Conservation (phyloP, 2,888 invertebrate species). For the Rhogogaster chlorosoma region DNA sequence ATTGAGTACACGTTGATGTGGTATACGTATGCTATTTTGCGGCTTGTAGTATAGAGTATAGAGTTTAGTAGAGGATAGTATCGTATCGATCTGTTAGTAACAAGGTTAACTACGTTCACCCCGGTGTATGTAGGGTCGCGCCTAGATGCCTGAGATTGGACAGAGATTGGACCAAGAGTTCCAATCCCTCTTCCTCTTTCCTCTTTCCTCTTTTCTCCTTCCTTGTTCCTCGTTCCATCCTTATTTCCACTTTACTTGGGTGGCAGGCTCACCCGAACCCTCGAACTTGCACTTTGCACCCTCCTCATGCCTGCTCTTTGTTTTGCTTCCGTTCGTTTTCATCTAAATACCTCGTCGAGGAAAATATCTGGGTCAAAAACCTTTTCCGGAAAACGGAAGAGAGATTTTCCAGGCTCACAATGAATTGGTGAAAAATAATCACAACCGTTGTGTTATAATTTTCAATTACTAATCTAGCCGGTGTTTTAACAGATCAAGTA, state of each 20-base stretch:
- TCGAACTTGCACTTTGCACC: slow-evolving; percentile 19
- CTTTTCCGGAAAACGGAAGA: neutral
- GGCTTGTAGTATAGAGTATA: neutral
- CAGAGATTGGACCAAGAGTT: slow-evolving; percentile 52
- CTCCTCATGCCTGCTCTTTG: neutral
- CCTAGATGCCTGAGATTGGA: slow-evolving; percentile 51
- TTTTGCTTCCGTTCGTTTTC: slow-evolving; percentile 20
- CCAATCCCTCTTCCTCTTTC: slow-evolving; percentile 32
- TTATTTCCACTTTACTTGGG: slow-evolving; percentile 18
- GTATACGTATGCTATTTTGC: neutral
- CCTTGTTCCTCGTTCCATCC: slow-evolving; percentile 7
- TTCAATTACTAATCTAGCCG: neutral
- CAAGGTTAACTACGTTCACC: slow-evolving; percentile 67
- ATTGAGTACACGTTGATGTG: neutral
- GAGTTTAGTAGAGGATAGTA: slow-evolving; percentile 38
- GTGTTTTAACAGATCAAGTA: neutral
- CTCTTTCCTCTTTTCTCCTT: slow-evolving; percentile 35
- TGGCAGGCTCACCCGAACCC: neutral
- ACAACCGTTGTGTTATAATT: neutral
- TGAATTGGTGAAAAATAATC: neutral
- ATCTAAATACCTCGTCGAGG: neutral
- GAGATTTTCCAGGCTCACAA: neutral
- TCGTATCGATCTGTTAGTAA: slow-evolving; percentile 62
- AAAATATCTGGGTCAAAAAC: slow-evolving; percentile 19
- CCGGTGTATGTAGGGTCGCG: slow-evolving; percentile 46